Base-by-base conservation (phyloP, 92 coral and sea anemone species). In the Phenganax marumi region DNA sequence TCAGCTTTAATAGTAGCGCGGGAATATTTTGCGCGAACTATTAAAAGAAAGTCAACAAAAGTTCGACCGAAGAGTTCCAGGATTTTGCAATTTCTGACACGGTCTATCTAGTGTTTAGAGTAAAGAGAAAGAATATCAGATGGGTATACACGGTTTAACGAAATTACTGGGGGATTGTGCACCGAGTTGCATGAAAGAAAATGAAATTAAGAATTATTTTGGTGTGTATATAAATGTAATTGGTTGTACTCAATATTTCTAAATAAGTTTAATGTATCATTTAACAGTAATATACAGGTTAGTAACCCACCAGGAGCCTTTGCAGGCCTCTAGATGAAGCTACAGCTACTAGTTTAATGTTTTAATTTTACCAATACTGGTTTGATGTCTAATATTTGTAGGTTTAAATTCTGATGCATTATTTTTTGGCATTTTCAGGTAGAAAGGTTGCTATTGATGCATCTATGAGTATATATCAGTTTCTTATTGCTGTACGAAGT, bases 381-480 rank as follows among this genome's bases (percentile, higher is more conserved):
- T 33, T 33, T 33, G 43, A 33, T 33, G 43, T n/a, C n/a, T n/a
- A n/a, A n/a, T n/a, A n/a, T n/a, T n/a, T n/a, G n/a, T 33, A 33
- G 43, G 43, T 33, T 33, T 33, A 33, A 33, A 33, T 33, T 33
- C 5, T 33, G 43, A 33, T 83, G 12, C 8, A 7, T 10, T 52
- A 13, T 79, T 23, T 10, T 79, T 63, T n/a, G 57, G 8, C 43
- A 85, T 52, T 55, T 85, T 19, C 53, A 96, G 99, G 99, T 9
- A 86, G 99, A 50, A 96, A 96, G 85, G 92, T 96, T 72, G 99
- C 99, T 55, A 92, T 96, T 82, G 99, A 96, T 92, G 99, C 99
- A 7, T 96, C 99, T 48, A 96, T 96, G 99, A 92, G 99, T 61
- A 90, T 96, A 54, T 96, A 96, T 79, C 99, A 96, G 89, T 96